A percentile compares a stretch with the other conserved stretches of the same genome.
Conservation (phyloP, 2,888 invertebrate genomes). For the Sisyra nigra region DNA sequence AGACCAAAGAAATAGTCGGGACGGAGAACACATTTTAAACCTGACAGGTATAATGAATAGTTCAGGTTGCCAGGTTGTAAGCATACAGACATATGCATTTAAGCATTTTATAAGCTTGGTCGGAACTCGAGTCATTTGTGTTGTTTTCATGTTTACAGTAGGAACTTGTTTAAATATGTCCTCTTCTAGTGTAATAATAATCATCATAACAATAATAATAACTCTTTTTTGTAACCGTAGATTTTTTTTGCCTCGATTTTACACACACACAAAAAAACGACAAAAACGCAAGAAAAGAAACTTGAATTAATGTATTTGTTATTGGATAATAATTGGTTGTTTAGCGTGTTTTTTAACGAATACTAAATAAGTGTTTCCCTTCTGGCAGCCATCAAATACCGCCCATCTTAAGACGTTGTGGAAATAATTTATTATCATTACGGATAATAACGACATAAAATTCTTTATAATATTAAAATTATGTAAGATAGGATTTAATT, state of each 20-base stretch:
- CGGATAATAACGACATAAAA: constrained; percentile 5
- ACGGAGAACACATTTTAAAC: constrained; percentile 1
- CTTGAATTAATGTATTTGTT: constrained; percentile 5
- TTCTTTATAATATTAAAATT: constrained; percentile 1
- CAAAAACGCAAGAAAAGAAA: background rate
- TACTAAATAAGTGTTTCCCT: constrained; percentile 1
- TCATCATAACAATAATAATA: no score
- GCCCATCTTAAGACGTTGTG: background rate
- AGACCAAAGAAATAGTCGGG: no score
- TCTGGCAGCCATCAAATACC: no score
- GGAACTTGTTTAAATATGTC: no score
- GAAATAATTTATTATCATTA: constrained; percentile 6
- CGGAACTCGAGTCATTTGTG: no score
- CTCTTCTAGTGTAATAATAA: no score
- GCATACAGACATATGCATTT: no score
- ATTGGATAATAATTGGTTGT: constrained; percentile 7
- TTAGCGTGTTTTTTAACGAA: constrained; percentile 4
- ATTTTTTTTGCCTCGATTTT: no score
- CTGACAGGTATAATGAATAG: constrained; percentile 4
- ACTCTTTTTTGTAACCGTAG: no score
- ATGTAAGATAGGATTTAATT: constrained; percentile 2
- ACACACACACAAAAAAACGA: background rate
- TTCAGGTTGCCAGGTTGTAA: background rate
- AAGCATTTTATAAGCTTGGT: no score
- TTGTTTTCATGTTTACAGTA: no score